phyloP scores from a whole-genome alignment of 2,113 vertebrate genomes.

The Campylomormyrus tamandua region DNA sequence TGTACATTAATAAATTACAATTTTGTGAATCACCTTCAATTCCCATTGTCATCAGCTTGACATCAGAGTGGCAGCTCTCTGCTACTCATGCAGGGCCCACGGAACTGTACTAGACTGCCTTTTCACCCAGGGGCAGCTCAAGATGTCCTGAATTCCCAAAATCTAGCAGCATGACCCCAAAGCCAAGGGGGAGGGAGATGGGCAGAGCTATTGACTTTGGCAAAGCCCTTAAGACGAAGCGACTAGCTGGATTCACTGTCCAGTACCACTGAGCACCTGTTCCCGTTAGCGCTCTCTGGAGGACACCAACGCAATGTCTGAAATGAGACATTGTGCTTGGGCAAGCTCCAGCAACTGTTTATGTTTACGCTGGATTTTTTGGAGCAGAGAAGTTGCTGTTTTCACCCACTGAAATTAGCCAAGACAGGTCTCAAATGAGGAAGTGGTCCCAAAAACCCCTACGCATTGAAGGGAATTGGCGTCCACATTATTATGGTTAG shows the following conservation, averaged over 20 bases:
- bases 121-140: not conserved
- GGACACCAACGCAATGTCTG: not conserved
- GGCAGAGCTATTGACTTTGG: not conserved
- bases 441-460: not conserved
- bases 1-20: not conserved
- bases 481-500: not conserved
- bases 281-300: not conserved
- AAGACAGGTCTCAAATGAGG: not conserved
- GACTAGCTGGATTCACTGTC: not conserved
- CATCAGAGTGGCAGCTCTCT: not conserved
- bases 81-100: not conserved
- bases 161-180: not conserved
- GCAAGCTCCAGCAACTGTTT: not conserved
- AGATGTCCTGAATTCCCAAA: not conserved
- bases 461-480: not conserved
- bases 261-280: not conserved
- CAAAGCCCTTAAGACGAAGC: not conserved
- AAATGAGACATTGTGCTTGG: not conserved
- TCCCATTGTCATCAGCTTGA: not conserved
- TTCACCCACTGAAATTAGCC: not conserved
- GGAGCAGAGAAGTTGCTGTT: not conserved
- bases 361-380: constrained; percentile 1
- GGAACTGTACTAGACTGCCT: not conserved
- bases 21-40: not conserved
- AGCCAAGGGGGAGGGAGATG: not conserved